Base-by-base conservation (phyloP, 2,888 invertebrate species). In the Erebia palarica region DNA sequence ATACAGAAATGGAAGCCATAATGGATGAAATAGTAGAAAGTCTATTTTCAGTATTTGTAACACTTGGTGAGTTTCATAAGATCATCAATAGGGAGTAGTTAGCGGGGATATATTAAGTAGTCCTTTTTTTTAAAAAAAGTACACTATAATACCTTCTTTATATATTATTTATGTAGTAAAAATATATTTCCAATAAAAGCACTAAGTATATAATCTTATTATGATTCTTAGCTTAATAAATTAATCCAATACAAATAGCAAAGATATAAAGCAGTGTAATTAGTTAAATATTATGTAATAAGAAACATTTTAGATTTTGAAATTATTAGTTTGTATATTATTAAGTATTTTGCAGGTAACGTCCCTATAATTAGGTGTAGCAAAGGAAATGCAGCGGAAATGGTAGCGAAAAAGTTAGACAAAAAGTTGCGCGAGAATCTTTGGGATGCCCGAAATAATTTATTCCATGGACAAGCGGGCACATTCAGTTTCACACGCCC, bases 1-100 rank as follows among this genome's bases (percentile, higher is more conserved):
- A 99, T 82, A 96, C 97, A 44, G 98, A 99, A 94, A 99, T 99
- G 96, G 98, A 99, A 84, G 92, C 94, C 1, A 96, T 99, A 27
- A 97, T 99, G 96, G 98, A 99, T 84, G 95, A 95, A 47, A 97
- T 99, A 80, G 99, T 99, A 0, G 99, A 99, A 82, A 97, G 98
- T 81, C 93, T 99, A 59, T 99, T 99, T 89, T 98, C 99, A 61
- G 97, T 99, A 27, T 99, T 99, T 94, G 99, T 99, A 4, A 99
- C 99, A 58, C 91, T 99, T 80, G 99, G 99, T 93, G 95, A 94
- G 86, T 73, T 36, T n/a, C 49, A 21, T 44, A 44, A 16, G 7
- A 11, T 11, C 2, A 36, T 36, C n/a, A 36, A 36, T 36, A 36
- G 36, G 36, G 36, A 36, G 36, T 36, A 36, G 36, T 7, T 36